Percentiles rank a stretch among this genome's conserved stretches.
These are phyloP conservation scores for Dicyrtoma fusca DNA, from an alignment of 2,888 invertebrate genomes.

Conservation along the genomic window DNA sequence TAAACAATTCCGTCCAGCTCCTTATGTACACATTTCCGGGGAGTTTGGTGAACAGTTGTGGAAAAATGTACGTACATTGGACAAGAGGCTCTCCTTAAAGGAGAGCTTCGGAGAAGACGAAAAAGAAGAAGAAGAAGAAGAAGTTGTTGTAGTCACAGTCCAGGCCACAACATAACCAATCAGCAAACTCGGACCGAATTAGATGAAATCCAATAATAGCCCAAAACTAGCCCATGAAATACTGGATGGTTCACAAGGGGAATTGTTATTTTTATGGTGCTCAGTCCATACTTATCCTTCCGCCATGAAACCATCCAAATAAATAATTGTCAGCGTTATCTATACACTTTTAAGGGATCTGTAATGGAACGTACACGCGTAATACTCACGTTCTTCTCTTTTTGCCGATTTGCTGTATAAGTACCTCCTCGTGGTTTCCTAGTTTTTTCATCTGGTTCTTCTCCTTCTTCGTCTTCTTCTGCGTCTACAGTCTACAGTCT, in stretches of 20 bases:
- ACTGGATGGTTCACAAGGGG: constrained; percentile 7
- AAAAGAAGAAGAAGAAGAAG: too few relatives aligned
- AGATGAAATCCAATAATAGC: constrained; percentile 22
- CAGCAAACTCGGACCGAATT: neutral
- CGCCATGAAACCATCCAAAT: constrained; percentile 20
- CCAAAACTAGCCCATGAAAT: constrained; percentile 1
- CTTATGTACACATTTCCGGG: too few relatives aligned
- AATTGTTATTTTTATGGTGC: constrained; percentile 22
- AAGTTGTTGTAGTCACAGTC: too few relatives aligned
- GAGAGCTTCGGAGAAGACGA: too few relatives aligned
- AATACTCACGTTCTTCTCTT: too few relatives aligned
- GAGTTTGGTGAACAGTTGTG: too few relatives aligned
- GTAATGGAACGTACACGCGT: too few relatives aligned
- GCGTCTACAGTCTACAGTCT: too few relatives aligned
- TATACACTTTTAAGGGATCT: neutral
- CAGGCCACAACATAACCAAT: neutral
- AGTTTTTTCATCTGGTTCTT: neutral
- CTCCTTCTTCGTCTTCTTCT: too few relatives aligned
- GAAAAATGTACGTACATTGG: too few relatives aligned
- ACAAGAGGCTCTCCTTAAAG: too few relatives aligned
- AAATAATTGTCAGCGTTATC: constrained; percentile 17
- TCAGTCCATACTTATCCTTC: neutral
- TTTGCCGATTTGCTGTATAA: neutral
- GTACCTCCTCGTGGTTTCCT: neutral
- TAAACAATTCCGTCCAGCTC: constrained; percentile 10